These are phyloP conservation scores for Caenorhabditis doughertyi DNA, from an alignment of 2,888 invertebrate species.

Conservation along the genomic window DNA sequence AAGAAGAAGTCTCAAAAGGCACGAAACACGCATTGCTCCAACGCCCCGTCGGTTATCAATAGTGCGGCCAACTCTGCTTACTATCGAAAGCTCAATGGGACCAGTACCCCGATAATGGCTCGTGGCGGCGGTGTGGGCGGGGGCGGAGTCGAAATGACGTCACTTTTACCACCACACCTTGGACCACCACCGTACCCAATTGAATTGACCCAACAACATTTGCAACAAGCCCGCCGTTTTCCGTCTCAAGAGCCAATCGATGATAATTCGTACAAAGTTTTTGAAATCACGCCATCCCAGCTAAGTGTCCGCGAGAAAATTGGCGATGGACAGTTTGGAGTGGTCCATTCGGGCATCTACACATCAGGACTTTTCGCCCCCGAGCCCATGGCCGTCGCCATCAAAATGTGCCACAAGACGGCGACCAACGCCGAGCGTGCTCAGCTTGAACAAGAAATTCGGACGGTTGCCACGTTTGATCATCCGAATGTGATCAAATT, in stretches of 20 bases:
- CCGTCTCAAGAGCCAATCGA: slow-evolving; percentile 83
- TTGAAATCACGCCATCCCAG: slow-evolving; percentile 74
- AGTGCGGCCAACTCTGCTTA: slow-evolving; percentile 77
- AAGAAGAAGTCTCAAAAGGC: slow-evolving; percentile 68
- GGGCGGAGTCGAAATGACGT: slow-evolving; percentile 80
- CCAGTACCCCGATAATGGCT: slow-evolving; percentile 72
- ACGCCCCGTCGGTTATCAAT: slow-evolving; percentile 67
- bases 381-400: slow-evolving; percentile 69
- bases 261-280: slow-evolving; percentile 83
- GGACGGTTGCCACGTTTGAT: slow-evolving; percentile 90
- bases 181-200: slow-evolving; percentile 88
- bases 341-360: slow-evolving; percentile 67
- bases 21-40: slow-evolving; percentile 54
- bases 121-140: too few species aligned
- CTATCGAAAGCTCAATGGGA: slow-evolving; percentile 90
- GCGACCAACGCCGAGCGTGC: slow-evolving; percentile 68
- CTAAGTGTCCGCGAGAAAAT: slow-evolving; percentile 90
- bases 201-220: slow-evolving; percentile 77
- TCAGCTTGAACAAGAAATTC: slow-evolving; percentile 71
- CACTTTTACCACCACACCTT: slow-evolving; percentile 83
- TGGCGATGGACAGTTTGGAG: slow-evolving; percentile 96
- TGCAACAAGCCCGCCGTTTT: slow-evolving; percentile 81
- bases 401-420: slow-evolving; percentile 67
- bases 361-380: slow-evolving; percentile 58
- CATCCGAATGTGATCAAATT: slow-evolving; percentile 97